Percentiles rank a stretch among this genome's conserved stretches.
phyloP scores from a whole-genome alignment of 1,140 invertebrate species.

The Cotesia typhae region DNA sequence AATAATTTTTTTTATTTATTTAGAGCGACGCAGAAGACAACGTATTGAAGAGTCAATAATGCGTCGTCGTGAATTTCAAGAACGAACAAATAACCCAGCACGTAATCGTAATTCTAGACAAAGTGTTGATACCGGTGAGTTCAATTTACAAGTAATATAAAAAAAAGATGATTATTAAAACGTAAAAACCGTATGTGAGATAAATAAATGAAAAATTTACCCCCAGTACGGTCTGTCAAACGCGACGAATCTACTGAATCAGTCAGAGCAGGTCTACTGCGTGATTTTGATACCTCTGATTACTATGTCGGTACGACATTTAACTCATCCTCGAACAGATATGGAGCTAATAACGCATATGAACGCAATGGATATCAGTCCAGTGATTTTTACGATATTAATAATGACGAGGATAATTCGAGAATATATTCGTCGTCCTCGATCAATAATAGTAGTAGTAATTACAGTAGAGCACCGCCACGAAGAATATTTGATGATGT shows the following conservation, averaged over 20 bases:
- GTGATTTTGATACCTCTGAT: constrained; percentile 72
- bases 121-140: constrained; percentile 66
- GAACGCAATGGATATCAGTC: constrained; percentile 57
- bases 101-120: constrained; percentile 67
- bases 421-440: constrained; percentile 44
- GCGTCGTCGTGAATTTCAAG: constrained; percentile 76
- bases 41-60: constrained; percentile 80
- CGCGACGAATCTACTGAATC: constrained; percentile 69
- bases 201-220: constrained; percentile 34
- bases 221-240: constrained; percentile 62
- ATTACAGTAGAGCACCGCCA: constrained; percentile 67
- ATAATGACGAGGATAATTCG: constrained; percentile 50
- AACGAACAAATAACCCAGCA: constrained; percentile 69
- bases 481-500: constrained; percentile 88
- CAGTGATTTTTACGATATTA: constrained; percentile 52
- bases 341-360: constrained; percentile 63
- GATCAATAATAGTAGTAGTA: constrained; percentile 17
- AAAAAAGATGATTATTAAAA: constrained; percentile 1
- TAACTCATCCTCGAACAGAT: constrained; percentile 58
- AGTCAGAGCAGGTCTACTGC: constrained; percentile 70
- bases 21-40: constrained; percentile 83
- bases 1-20: constrained; percentile 35
- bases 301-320: constrained; percentile 68
- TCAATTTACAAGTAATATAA: constrained; percentile 24
- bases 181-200: constrained; percentile 12